Conservation (phyloP, 2,797 vertebrate species). For the Eutrigla gurnardus region DNA sequence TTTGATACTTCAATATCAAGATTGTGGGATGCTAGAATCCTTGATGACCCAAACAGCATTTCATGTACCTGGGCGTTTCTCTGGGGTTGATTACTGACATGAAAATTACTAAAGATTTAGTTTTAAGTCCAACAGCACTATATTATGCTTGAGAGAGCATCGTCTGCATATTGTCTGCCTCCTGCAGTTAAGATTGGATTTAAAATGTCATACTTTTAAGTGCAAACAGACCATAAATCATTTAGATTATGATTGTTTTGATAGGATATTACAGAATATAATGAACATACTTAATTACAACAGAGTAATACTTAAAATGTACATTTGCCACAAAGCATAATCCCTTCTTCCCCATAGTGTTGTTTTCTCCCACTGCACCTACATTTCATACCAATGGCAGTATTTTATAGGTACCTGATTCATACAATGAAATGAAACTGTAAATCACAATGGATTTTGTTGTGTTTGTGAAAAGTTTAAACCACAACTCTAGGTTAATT, state of each 20-base stretch:
- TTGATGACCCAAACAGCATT: not conserved
- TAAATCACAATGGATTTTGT: not conserved
- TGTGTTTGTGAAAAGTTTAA: not conserved
- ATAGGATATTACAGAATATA: not conserved
- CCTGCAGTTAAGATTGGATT: not conserved
- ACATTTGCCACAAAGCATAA: not conserved
- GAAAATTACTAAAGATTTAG: not conserved
- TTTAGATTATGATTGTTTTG: not conserved
- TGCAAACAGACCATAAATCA: no score
- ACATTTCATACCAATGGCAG: not conserved
- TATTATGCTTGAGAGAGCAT: not conserved
- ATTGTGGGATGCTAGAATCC: not conserved
- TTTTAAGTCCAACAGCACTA: not conserved
- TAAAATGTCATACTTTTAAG: not conserved
- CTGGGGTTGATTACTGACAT: slow-evolving; percentile 17
- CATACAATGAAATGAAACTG: not conserved
- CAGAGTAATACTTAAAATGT: not conserved
- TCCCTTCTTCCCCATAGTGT: not conserved
- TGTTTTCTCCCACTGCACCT: not conserved
- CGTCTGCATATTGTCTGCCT: no score
- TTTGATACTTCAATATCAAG: slow-evolving; percentile 3
- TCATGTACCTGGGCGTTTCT: not conserved
- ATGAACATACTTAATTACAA: not conserved
- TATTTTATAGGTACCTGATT: not conserved
- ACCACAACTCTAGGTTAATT: slow-evolving; percentile 1